Evolutionary conservation across 2,113 vertebrate species (phyloP).

Genomic region (Lamprotornis superbus): DNA sequence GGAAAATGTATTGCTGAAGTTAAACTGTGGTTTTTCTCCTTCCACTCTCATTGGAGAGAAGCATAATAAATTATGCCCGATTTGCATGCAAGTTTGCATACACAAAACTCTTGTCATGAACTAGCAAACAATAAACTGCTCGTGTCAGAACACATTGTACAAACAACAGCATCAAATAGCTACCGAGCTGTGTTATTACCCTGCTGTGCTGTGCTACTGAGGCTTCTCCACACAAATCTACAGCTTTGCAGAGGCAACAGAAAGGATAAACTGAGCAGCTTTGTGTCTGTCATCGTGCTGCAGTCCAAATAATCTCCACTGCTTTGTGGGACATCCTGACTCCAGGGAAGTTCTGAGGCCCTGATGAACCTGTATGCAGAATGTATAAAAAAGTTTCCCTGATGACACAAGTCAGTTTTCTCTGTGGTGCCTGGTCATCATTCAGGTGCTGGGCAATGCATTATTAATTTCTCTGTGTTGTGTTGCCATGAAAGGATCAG

Average conservation of each 20-base stretch:
- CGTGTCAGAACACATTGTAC: neutral
- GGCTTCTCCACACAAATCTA: neutral
- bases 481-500: neutral
- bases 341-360: neutral
- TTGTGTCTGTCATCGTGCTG: neutral
- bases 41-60: neutral
- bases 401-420: neutral
- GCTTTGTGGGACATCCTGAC: neutral
- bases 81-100: slow-evolving; percentile 70
- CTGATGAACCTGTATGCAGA: neutral
- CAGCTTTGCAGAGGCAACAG: neutral
- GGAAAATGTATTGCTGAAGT: slow-evolving; percentile 38
- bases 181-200: neutral
- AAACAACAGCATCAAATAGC: neutral
- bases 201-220: neutral
- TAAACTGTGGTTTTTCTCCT: neutral
- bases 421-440: neutral
- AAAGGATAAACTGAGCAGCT: neutral
- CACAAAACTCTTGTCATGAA: slow-evolving; percentile 18
- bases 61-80: slow-evolving; percentile 8
- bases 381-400: neutral
- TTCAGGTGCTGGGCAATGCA: neutral
- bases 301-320: neutral
- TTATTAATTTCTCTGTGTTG: neutral
- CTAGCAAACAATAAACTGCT: slow-evolving; percentile 18